Conservation (phyloP, 1,140 invertebrate species). For the Odontomachus brunneus region DNA sequence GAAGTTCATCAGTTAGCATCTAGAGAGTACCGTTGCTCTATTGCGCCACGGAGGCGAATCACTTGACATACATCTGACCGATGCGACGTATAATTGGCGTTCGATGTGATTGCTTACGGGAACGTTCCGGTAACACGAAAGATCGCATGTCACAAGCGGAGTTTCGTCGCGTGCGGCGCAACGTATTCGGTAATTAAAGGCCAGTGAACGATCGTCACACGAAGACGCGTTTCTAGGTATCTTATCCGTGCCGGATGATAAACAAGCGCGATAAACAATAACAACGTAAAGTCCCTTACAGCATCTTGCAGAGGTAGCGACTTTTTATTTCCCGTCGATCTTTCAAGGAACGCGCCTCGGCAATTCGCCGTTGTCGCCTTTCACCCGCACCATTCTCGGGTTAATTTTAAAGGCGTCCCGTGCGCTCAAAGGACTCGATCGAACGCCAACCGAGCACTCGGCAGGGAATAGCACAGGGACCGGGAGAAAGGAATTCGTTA, state of each 20-base stretch:
- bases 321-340: constrained; percentile 15
- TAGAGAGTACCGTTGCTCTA: background rate
- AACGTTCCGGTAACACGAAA: constrained; percentile 28
- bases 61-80: background rate
- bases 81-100: constrained; percentile 28
- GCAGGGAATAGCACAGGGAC: constrained; percentile 39
- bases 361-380: constrained; percentile 7
- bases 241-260: background rate
- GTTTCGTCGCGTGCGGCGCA: constrained; percentile 9
- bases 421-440: constrained; percentile 42
- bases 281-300: background rate
- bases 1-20: background rate
- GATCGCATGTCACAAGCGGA: constrained; percentile 3
- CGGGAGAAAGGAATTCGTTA: constrained; percentile 38
- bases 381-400: constrained; percentile 17
- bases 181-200: constrained; percentile 14
- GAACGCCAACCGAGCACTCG: constrained; percentile 42
- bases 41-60: constrained; percentile 6
- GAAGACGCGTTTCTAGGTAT: background rate
- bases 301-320: background rate
- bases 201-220: background rate
- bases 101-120: constrained; percentile 18
- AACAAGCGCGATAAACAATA: background rate
- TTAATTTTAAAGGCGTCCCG: constrained; percentile 50
- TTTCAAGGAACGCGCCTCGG: background rate